These are phyloP conservation scores for Bos javanicus DNA, from an alignment of 2,113 vertebrate genomes.

Conservation along the genomic window DNA sequence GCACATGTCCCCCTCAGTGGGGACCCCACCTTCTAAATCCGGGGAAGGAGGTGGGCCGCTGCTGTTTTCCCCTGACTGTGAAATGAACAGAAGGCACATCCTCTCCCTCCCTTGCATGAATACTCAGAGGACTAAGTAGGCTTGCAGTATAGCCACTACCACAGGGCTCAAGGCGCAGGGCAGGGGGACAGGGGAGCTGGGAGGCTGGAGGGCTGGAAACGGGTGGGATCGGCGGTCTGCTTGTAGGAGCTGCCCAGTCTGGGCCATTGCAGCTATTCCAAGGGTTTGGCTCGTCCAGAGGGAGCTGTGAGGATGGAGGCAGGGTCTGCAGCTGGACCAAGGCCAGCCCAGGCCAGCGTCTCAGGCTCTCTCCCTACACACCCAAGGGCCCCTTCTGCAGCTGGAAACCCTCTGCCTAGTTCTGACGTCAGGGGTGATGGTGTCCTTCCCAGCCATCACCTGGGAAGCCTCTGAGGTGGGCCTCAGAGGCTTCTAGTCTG, in stretches of 20 bases:
- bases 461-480: not conserved
- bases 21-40: not conserved
- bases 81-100: rapidly evolving
- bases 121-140: rapidly evolving
- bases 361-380: too few species aligned
- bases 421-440: not conserved
- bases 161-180: not conserved
- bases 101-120: not conserved
- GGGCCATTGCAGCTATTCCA: not conserved
- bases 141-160: rapidly evolving
- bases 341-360: not conserved
- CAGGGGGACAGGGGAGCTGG: not conserved
- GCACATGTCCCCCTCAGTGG: not conserved
- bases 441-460: not conserved
- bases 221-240: not conserved
- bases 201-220: rapidly evolving
- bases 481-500: not conserved
- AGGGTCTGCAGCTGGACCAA: not conserved
- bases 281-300: rapidly evolving
- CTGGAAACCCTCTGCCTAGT: not conserved
- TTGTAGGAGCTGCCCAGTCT: not conserved
- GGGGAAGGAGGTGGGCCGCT: rapidly evolving
- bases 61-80: rapidly evolving
- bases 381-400: not conserved
- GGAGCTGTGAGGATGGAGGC: not conserved